Percentiles rank a stretch among this genome's conserved stretches.
Evolutionary conservation across 2,113 vertebrate genomes (phyloP).

Genomic region (Crotalus viridis): DNA sequence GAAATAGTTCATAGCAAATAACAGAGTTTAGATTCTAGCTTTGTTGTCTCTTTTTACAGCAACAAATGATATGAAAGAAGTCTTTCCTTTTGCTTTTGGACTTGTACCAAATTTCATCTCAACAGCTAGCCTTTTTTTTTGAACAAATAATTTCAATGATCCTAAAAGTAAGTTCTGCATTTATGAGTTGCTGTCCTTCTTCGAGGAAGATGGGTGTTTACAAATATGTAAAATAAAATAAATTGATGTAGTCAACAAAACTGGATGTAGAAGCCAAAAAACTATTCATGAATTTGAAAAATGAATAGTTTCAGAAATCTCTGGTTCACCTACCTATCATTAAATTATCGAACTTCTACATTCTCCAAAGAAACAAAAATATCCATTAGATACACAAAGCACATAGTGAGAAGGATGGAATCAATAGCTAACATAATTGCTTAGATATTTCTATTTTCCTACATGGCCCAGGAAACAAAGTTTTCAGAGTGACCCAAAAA

Average conservation of each 20-base stretch:
- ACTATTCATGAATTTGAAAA: background rate
- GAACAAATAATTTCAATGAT: slow-evolving; percentile 27
- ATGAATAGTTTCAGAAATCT: background rate
- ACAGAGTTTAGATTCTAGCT: background rate
- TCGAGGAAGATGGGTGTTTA: background rate
- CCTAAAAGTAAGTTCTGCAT: background rate
- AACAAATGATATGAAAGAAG: background rate
- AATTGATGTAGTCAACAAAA: background rate
- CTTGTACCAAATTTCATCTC: slow-evolving; percentile 12
- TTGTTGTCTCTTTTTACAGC: background rate
- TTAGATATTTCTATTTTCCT: slow-evolving; percentile 50
- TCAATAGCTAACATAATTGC: fast-evolving
- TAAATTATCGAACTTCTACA: background rate
- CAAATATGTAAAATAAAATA: background rate
- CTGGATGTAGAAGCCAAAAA: fast-evolving
- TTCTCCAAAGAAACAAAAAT: background rate
- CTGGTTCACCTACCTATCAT: background rate
- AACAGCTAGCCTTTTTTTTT: slow-evolving; percentile 24
- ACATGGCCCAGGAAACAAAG: background rate
- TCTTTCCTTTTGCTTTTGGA: background rate
- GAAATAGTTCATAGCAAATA: background rate
- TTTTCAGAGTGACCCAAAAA: background rate
- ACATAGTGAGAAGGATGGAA: background rate
- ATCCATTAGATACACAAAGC: background rate
- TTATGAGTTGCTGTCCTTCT: background rate